These are phyloP conservation scores for Gryllus longicercus DNA, from an alignment of 2,888 invertebrate genomes.

Conservation along the genomic window DNA sequence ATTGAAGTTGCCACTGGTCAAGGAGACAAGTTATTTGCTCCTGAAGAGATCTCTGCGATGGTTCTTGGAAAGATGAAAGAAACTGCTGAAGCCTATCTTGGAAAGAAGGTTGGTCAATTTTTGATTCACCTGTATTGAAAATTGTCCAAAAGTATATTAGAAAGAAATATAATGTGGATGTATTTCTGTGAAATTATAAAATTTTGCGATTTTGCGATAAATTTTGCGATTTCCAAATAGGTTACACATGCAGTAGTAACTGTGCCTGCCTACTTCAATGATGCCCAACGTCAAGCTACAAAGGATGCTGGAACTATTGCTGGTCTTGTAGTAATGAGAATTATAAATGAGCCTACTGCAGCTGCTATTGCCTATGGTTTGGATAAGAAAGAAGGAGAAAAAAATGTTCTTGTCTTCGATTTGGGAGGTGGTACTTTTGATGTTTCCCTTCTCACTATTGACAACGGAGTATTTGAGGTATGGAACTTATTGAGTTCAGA, in stretches of 20 bases:
- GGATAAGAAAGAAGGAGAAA: constrained; percentile 95
- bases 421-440: constrained; percentile 99
- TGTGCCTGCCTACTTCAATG: constrained; percentile 98
- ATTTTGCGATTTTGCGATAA: too few relatives aligned
- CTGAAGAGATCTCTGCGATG: constrained; percentile 99
- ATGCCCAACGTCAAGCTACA: constrained; percentile 98
- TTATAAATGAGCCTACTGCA: constrained; percentile 97
- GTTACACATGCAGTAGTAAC: constrained; percentile 84
- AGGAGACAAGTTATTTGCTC: constrained; percentile 88
- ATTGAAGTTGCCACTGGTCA: constrained; percentile 79
- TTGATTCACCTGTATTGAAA: not conserved
- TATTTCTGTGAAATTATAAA: too few relatives aligned
- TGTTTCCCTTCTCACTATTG: constrained; percentile 95
- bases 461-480: constrained; percentile 96
- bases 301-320: constrained; percentile 98
- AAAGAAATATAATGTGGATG: too few relatives aligned
- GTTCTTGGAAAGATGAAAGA: constrained; percentile 97
- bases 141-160: too few relatives aligned
- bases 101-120: constrained; percentile 69
- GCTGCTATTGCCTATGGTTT: constrained; percentile 96
- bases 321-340: constrained; percentile 86
- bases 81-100: constrained; percentile 95
- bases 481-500: not conserved
- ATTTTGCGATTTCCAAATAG: constrained; percentile 38
- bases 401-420: constrained; percentile 98